phyloP scores from a whole-genome alignment of 2,888 invertebrate species.

The Drosophila macrospina region DNA sequence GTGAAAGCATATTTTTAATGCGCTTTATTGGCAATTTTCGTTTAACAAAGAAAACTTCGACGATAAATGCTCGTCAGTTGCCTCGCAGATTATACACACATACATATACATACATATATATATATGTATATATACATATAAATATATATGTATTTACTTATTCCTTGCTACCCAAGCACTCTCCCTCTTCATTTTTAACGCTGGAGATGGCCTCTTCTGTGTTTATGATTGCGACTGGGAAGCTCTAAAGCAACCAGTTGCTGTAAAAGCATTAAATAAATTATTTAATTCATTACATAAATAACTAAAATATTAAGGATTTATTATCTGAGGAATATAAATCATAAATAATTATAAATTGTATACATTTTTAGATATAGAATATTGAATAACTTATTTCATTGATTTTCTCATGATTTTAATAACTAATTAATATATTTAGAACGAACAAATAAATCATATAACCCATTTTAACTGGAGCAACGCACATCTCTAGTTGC shows the following conservation, averaged over 20 bases:
- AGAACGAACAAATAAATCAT: neutral
- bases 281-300: neutral
- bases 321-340: neutral
- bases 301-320: neutral
- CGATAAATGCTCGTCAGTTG: slow-evolving; percentile 41
- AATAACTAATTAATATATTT: no score
- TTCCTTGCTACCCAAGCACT: no score
- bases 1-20: slow-evolving; percentile 74
- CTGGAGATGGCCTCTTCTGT: slow-evolving; percentile 8
- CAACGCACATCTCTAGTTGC: neutral
- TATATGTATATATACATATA: neutral
- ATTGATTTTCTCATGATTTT: no score
- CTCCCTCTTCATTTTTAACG: neutral
- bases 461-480: neutral
- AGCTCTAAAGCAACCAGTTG: neutral
- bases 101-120: neutral
- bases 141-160: no score
- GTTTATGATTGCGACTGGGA: neutral
- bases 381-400: neutral
- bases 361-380: no score
- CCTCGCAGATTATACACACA: slow-evolving; percentile 14
- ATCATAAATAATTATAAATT: neutral
- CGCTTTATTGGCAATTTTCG: slow-evolving; percentile 74
- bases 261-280: neutral
- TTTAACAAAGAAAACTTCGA: slow-evolving; percentile 55